Base-by-base conservation (phyloP, 2,888 invertebrate species). In the Scelioninae gen. 2 region DNA sequence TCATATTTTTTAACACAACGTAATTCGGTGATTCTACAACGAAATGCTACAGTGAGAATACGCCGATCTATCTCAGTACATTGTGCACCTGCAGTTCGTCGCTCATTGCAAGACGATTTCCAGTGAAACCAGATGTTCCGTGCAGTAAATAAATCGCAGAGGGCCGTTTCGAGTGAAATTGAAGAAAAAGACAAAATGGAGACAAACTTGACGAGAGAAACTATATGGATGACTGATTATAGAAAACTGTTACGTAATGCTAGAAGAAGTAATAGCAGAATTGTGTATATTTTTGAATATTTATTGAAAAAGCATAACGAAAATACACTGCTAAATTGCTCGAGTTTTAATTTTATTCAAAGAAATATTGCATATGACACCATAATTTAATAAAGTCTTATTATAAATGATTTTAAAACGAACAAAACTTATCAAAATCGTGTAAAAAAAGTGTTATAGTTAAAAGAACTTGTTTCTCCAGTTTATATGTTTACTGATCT, bases 81-180 rank as follows among this genome's bases (percentile, higher is more conserved):
- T 15, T 39, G 37, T 39, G 61, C 61, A 61, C 33, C 63, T 46
- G 39, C 64, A 55, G 33, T 55, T 46, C 55, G 28, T 37, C 25
- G 41, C 33, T 50, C 19, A 50, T 57, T 48, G 57, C 43, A 52
- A 64, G 57, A 63, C 63, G 63, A 64, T 70, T 70, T 57, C 11
- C 57, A 57, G 28, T 28, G 48, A 70, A 70, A 63, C 52, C 63
- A 70, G 70, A 63, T 70, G 70, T 57, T 63, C 61, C 15, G 48
- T 28, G 57, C 33, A 57, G 63, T 70, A 70, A 57, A 63, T 63
- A 63, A 70, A 70, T 70, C 43, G 63, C 19, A n/a, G 57, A 33
- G 57, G 61, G 57, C 50, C 52, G 68, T 61, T 63, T 46, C 61
- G 25, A 61, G 41, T 50, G 35, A 25, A 25, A 25, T 25, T 3